phyloP scores from a whole-genome alignment of 2,797 vertebrate genomes.

The Enteromius trimaculatus region DNA sequence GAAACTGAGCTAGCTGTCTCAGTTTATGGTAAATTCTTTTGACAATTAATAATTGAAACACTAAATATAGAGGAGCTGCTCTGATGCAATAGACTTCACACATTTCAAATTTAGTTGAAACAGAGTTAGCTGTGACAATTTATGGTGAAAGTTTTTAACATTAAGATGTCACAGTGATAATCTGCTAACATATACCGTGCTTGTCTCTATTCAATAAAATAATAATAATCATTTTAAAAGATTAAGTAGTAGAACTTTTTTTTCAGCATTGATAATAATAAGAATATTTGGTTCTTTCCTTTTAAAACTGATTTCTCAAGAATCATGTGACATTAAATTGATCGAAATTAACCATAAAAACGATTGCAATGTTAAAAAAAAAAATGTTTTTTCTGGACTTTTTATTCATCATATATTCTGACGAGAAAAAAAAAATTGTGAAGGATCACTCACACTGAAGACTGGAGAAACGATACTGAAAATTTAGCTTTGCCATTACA shows the following conservation, averaged over 20 bases:
- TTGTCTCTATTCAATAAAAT: not conserved
- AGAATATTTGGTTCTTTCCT: not conserved
- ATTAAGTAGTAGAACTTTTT: not conserved
- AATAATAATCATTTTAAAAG: not conserved
- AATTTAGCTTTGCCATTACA: too few species aligned
- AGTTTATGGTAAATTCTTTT: not conserved
- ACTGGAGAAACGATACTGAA: too few species aligned
- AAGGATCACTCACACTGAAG: not conserved
- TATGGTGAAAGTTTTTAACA: not conserved
- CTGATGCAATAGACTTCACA: conserved; percentile 15
- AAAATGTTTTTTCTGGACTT: not conserved
- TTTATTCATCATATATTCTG: not conserved
- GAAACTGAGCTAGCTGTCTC: not conserved
- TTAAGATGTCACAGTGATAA: not conserved
- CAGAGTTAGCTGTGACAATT: not conserved
- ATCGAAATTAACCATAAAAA: not conserved
- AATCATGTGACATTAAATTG: not conserved
- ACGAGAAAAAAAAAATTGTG: not conserved
- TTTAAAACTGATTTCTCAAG: not conserved
- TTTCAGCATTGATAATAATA: not conserved
- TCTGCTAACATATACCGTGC: not conserved
- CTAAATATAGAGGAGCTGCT: conserved; percentile 56
- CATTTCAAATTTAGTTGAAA: not conserved
- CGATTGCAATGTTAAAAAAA: not conserved
- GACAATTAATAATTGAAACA: conserved; percentile 62